Base-by-base conservation (phyloP, 2,888 invertebrate genomes). In the Baronia brevicornis region DNA sequence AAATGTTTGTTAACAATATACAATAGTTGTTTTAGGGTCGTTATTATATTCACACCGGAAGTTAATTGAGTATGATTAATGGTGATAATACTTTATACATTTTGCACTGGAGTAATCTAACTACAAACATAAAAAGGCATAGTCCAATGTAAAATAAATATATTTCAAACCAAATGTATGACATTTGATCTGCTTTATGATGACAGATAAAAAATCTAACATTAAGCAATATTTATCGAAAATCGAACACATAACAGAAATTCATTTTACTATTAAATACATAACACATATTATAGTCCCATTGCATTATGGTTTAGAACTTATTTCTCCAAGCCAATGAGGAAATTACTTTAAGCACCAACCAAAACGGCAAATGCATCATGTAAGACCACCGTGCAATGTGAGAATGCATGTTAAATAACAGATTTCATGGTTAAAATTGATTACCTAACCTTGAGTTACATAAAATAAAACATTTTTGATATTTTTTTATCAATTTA, bases 121-220 rank as follows among this genome's bases (percentile, higher is more conserved):
- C 82, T 80, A 82, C 80, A 78, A 77, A 79, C 80, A 82, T 60
- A 80, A 80, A 79, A 80, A 79, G 78, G 75, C 79, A 70, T 67
- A 69, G 74, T 73, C 74, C 69, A 77, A 78, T 79, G 73, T 74
- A 75, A 82, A 80, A 79, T 82, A 82, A 82, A 82, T 80, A 82
- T 82, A 80, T 82, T 82, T 80, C 75, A 78, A 79, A 82, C 74
- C 82, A 82, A 82, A 82, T 82, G 82, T 82, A 82, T 80, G 79
- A 82, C 82, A 82, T 82, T 79, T 82, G 82, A 82, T 71, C 72
- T 74, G 75, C 59, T 66, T 67, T 67, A 57, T 60, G 69, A 72
- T 68, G 77, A 79, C 77, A 77, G 72, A 77, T 79, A 79, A 80
- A 80, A 80, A 79, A 80, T 79, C 79, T 79, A 79, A 82, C 78